A percentile compares a stretch with the other conserved stretches of the same genome.
Evolutionary conservation across 2,113 vertebrate genomes (phyloP).

Genomic region (Sisor rabdophorus): DNA sequence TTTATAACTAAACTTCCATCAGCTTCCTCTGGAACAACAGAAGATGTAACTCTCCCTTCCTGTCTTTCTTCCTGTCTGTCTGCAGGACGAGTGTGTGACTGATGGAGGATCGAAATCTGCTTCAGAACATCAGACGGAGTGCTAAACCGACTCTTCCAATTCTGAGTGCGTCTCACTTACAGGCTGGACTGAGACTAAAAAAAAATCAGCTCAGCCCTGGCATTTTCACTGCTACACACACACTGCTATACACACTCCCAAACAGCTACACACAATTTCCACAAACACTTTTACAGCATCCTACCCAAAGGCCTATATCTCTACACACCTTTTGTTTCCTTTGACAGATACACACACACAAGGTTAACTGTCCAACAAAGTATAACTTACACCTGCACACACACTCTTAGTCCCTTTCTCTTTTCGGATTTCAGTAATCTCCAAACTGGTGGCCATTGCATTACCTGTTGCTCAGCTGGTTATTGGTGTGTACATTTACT

Average conservation of each 20-base stretch:
- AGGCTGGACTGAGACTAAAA: no score
- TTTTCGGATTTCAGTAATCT: constrained; percentile 45
- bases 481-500: constrained; percentile 44
- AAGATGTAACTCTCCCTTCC: background rate
- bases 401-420: background rate
- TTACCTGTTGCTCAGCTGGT: constrained; percentile 50
- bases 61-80: background rate
- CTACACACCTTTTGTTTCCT: no score
- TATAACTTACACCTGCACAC: background rate
- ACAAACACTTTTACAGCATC: no score
- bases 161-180: constrained; percentile 40
- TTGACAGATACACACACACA: background rate
- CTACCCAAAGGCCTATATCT: no score
- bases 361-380: no score
- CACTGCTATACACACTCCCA: no score
- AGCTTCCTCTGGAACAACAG: no score
- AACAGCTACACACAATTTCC: no score
- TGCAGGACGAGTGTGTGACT: constrained; percentile 14
- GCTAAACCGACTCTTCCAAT: constrained; percentile 44
- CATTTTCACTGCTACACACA: no score
- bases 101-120: constrained; percentile 51
- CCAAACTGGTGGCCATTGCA: constrained; percentile 44
- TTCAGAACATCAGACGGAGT: constrained; percentile 41
- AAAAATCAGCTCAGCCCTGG: no score
- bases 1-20: no score